Evolutionary conservation across 1,140 invertebrate species (phyloP).

Genomic region (Xylocopa sonorina): DNA sequence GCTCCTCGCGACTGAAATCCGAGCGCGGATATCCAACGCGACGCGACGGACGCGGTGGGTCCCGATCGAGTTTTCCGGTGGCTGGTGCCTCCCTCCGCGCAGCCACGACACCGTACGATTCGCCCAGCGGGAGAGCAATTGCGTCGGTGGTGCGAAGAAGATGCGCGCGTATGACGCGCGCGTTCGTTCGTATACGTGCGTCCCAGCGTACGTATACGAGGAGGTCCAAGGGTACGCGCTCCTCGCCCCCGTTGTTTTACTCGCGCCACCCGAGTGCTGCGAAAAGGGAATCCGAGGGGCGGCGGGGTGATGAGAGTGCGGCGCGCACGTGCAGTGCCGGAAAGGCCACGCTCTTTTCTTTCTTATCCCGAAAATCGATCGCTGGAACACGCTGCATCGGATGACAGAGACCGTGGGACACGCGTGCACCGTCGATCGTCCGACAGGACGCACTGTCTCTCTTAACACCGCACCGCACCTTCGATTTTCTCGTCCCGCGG

Average conservation of each 20-base stretch:
- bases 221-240: conserved; percentile 40
- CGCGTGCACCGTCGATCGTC: conserved; percentile 18
- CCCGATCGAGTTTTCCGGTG: too few species aligned
- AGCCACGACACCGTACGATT: conserved; percentile 3
- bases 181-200: too few species aligned
- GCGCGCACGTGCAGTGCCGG: conserved; percentile 51
- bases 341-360: conserved; percentile 51
- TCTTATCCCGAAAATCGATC: conserved; percentile 54
- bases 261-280: conserved; percentile 20
- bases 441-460: neutral
- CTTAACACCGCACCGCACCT: neutral
- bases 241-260: conserved; percentile 28
- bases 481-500: neutral
- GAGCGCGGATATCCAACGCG: too few species aligned
- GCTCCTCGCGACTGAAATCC: too few species aligned
- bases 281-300: conserved; percentile 7
- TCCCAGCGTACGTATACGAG: conserved; percentile 12
- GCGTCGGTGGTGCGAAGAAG: conserved; percentile 36
- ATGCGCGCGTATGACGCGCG: too few species aligned
- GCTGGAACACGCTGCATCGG: conserved; percentile 43
- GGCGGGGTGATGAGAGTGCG: neutral
- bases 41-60: too few species aligned
- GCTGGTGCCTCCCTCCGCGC: conserved; percentile 8
- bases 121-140: conserved; percentile 15
- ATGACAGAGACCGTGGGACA: conserved; percentile 18